These are phyloP conservation scores for Nemopilema nomurai DNA, from an alignment of 30 jellyfish, hydroid and myxozoan species.

Conservation along the genomic window DNA sequence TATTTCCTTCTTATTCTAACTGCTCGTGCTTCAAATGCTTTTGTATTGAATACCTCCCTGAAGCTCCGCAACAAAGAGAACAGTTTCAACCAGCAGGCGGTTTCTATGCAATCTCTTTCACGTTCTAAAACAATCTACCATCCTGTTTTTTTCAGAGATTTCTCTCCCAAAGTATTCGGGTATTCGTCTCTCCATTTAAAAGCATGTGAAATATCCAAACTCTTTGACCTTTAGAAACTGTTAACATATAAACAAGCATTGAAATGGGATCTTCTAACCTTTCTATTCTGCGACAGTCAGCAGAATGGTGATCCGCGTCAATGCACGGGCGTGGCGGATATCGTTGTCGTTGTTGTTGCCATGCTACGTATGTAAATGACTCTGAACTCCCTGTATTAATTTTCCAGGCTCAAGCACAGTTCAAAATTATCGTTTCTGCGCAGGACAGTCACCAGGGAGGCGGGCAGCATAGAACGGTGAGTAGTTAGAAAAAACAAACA, in stretches of 20 bases:
- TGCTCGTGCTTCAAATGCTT: not conserved
- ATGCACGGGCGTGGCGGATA: not conserved
- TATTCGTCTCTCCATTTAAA: not conserved
- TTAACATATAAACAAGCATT: not conserved
- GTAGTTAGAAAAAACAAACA: not conserved
- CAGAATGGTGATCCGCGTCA: no score
- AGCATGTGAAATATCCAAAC: not conserved
- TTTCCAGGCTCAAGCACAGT: slow-evolving; percentile 40
- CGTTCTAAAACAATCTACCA: not conserved
- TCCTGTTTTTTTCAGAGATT: not conserved
- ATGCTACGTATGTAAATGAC: no score
- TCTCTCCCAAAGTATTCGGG: not conserved
- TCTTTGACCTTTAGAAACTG: not conserved
- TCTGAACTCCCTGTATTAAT: no score
- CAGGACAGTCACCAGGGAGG: slow-evolving; percentile 78
- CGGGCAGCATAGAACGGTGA: slow-evolving; percentile 76
- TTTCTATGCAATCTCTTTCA: not conserved
- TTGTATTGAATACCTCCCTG: not conserved
- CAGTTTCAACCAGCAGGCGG: not conserved
- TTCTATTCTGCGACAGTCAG: no score
- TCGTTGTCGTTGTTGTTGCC: not conserved
- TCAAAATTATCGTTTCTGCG: slow-evolving; percentile 57
- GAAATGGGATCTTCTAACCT: not conserved
- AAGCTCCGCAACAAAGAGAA: not conserved
- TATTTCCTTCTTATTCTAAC: not conserved